These are phyloP conservation scores for Drosophila affinis DNA, from an alignment of 2,888 invertebrate genomes.

Conservation along the genomic window DNA sequence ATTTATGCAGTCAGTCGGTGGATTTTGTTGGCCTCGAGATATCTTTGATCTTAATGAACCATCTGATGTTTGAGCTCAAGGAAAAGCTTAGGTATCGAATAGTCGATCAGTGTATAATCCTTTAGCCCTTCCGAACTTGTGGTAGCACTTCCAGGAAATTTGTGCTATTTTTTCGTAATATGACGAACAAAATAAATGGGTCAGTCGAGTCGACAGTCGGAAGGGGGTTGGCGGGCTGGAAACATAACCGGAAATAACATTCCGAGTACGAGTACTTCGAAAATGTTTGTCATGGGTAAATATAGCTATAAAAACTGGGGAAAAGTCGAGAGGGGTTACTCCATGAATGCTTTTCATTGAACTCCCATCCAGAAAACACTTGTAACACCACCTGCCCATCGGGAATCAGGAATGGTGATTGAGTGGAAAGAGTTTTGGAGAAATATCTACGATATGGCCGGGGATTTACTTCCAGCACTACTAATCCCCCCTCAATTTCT, in stretches of 20 bases:
- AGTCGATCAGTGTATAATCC: not conserved
- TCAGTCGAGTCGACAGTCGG: not conserved
- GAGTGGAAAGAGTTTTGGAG: not conserved
- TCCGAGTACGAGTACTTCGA: not conserved
- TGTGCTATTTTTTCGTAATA: constrained; percentile 1
- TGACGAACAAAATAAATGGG: constrained; percentile 15
- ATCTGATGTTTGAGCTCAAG: not conserved
- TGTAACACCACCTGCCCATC: constrained; percentile 18
- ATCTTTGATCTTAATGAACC: not conserved
- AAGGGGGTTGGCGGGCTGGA: not conserved
- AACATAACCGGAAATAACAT: constrained; percentile 58
- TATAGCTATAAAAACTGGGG: not conserved
- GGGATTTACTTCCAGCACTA: not conserved
- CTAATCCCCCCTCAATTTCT: not conserved
- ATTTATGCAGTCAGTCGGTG: not conserved
- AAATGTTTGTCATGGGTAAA: constrained; percentile 16
- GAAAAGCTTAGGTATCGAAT: not conserved
- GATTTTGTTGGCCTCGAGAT: not conserved
- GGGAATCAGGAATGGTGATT: not conserved
- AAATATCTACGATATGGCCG: not conserved
- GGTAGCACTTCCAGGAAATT: constrained; percentile 7
- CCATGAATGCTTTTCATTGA: constrained; percentile 1
- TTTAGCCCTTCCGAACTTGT: not conserved
- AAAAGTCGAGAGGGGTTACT: constrained; percentile 15
- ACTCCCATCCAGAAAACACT: constrained; percentile 11